phyloP scores from a whole-genome alignment of 2,888 invertebrate species.

The Cantharis lateralis region DNA sequence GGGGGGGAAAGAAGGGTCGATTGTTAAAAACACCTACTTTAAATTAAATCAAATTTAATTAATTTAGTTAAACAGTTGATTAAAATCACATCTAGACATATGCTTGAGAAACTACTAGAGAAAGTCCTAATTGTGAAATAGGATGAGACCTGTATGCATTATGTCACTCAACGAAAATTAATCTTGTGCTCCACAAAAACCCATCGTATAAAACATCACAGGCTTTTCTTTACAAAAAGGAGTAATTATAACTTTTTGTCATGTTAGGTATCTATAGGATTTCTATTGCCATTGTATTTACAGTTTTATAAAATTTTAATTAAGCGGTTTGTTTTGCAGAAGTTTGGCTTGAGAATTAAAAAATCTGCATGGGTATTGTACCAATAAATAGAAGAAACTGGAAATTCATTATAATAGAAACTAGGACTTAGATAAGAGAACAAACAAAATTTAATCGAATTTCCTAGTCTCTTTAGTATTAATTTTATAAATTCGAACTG shows the following conservation, averaged over 20 bases:
- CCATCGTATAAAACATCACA: not conserved
- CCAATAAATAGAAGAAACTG: too few species aligned
- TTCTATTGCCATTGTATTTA: too few species aligned
- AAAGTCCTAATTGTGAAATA: not conserved
- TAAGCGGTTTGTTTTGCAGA: too few species aligned
- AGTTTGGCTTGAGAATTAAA: too few species aligned
- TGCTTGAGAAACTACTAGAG: not conserved
- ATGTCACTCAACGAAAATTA: not conserved
- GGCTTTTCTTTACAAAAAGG: not conserved
- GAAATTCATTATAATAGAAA: not conserved
- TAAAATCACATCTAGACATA: not conserved
- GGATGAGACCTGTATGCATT: not conserved
- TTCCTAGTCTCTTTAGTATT: not conserved
- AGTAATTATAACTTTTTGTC: not conserved
- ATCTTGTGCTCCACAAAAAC: not conserved
- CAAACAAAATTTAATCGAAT: not conserved
- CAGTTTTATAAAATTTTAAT: too few species aligned
- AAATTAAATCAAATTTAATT: not conserved
- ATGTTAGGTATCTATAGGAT: too few species aligned
- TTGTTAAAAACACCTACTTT: not conserved
- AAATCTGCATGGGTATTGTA: too few species aligned
- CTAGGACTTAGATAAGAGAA: not conserved
- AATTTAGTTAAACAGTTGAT: not conserved
- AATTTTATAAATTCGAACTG: not conserved
- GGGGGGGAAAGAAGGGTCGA: not conserved